A percentile compares a stretch with the other conserved stretches of the same genome.
Evolutionary conservation across 2,113 vertebrate genomes (phyloP).

Genomic region (Actenoides hombroni): DNA sequence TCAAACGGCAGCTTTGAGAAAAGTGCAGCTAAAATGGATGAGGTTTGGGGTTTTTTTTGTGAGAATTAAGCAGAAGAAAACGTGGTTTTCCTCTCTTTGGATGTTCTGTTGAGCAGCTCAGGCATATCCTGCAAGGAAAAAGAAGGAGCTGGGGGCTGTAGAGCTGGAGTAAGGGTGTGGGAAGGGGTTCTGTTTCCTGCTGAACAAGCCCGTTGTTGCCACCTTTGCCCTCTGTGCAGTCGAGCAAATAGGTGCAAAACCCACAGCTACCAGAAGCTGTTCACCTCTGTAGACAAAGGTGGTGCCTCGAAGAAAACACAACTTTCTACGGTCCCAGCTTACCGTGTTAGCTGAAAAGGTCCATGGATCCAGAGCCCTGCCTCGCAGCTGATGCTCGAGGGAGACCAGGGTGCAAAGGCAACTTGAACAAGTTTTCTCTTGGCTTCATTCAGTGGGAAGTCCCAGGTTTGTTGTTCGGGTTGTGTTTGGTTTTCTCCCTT

Average conservation of each 20-base stretch:
- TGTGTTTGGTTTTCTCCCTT: neutral
- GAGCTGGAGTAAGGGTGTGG: neutral
- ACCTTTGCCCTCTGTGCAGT: neutral
- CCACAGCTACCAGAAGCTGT: neutral
- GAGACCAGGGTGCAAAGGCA: neutral
- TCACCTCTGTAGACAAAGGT: neutral
- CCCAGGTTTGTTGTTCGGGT: neutral
- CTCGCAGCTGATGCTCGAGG: neutral
- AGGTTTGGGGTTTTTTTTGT: neutral
- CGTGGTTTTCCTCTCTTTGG: neutral
- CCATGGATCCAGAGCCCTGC: neutral
- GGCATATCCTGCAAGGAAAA: neutral
- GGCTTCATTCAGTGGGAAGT: neutral
- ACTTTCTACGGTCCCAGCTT: accelerated
- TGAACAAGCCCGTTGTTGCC: neutral
- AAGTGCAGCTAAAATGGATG: neutral
- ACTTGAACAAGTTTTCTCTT: neutral
- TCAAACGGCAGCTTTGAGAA: neutral
- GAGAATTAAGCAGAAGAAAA: neutral
- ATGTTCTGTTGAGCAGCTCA: neutral
- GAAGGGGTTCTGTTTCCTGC: neutral
- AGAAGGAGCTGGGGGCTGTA: accelerated
- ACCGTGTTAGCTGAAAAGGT: neutral
- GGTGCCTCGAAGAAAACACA: neutral
- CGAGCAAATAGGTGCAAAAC: neutral